Base-by-base conservation (phyloP, 1,140 invertebrate species). In the Drosophila sp. region DNA sequence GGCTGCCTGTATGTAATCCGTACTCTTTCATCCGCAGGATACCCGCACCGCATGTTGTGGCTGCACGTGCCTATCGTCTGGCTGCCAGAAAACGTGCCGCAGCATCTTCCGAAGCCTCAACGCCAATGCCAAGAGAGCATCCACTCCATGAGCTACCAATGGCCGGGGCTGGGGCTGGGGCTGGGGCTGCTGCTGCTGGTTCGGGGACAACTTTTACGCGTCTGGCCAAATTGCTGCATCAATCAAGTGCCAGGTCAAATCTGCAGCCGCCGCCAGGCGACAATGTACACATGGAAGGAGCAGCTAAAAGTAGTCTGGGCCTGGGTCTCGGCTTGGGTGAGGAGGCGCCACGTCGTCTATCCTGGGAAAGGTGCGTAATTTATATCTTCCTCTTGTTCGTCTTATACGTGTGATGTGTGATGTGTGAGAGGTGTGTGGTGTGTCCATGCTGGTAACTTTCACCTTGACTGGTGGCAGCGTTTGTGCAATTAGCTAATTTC, bases 321-420 rank as follows among this genome's bases (percentile, higher is more conserved):
- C 56, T 87, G 30, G 79, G 79, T 40, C 57, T 67, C 54, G 60
- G 64, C 5, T 58, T 72, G 32, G 76, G 83, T 44, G 91, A 92
- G 40, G 91, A 92, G 60, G 83, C 91, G 68, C 94, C 94, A 23
- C 92, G 96, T 68, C 93, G 96, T 70, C 94, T 96, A 60, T 96
- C 95, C 80, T 96, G 96, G 96, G 96, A 97, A 91, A 94, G 95
- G 96, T 96, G 92, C 80, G 87, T 90, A 79, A 66, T 72, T 76
- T 55, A 70, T 77, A 80, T 80, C 66, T 86, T 76, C 61, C 47
- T 57, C 50, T 64, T 58, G 72, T 72, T 44, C 40, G 2, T 30
- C 30, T 38, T n/a, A 17, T 38, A 38, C 27, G 3, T 27, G 23
- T 25, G 8, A n/a, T 47, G 7, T 50, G 35, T 50, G 17, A 27